These are phyloP conservation scores for Pyrocephalus nanus DNA, from an alignment of 2,797 vertebrate genomes.

Conservation along the genomic window DNA sequence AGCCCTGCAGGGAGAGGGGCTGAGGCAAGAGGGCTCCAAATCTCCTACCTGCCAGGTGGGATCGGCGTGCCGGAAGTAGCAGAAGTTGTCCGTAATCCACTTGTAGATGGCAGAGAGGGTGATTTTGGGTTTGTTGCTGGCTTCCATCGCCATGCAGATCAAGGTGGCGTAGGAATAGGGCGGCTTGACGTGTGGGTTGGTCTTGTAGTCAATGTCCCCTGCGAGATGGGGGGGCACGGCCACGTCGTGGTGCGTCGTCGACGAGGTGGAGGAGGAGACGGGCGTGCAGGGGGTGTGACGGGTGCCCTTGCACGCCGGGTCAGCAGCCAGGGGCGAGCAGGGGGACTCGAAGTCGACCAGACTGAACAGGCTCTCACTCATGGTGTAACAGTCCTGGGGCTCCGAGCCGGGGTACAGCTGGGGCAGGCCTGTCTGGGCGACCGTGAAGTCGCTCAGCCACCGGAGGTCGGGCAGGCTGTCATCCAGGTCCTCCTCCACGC, in stretches of 20 bases:
- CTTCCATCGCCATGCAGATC: slow-evolving; percentile 98
- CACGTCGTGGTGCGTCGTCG: slow-evolving; percentile 73
- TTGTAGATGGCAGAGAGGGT: slow-evolving; percentile 95
- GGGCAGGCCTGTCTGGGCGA: slow-evolving; percentile 79
- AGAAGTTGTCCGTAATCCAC: slow-evolving; percentile 98
- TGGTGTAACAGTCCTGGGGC: slow-evolving; percentile 75
- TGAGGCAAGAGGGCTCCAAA: not conserved
- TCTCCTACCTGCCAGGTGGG: slow-evolving; percentile 94
- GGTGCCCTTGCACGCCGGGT: slow-evolving; percentile 87
- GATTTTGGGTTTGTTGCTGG: slow-evolving; percentile 91
- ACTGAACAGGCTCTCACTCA: slow-evolving; percentile 29
- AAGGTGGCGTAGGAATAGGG: slow-evolving; percentile 96
- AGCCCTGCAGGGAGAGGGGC: not conserved
- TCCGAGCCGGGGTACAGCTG: slow-evolving; percentile 67
- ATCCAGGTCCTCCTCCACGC: slow-evolving; percentile 75
- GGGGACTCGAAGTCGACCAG: slow-evolving; percentile 77
- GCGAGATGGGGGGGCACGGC: slow-evolving; percentile 82
- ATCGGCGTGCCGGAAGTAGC: slow-evolving; percentile 93
- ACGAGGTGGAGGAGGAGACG: slow-evolving; percentile 85
- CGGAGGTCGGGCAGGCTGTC: slow-evolving; percentile 97
- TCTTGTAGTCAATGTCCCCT: slow-evolving; percentile 92
- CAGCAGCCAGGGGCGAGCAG: slow-evolving; percentile 88
- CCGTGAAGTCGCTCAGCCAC: slow-evolving; percentile 97
- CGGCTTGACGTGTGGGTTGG: slow-evolving; percentile 87
- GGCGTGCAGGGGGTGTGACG: slow-evolving; percentile 90